phyloP scores from a whole-genome alignment of 2,113 vertebrate species.

The Cebidichthys violaceus region DNA sequence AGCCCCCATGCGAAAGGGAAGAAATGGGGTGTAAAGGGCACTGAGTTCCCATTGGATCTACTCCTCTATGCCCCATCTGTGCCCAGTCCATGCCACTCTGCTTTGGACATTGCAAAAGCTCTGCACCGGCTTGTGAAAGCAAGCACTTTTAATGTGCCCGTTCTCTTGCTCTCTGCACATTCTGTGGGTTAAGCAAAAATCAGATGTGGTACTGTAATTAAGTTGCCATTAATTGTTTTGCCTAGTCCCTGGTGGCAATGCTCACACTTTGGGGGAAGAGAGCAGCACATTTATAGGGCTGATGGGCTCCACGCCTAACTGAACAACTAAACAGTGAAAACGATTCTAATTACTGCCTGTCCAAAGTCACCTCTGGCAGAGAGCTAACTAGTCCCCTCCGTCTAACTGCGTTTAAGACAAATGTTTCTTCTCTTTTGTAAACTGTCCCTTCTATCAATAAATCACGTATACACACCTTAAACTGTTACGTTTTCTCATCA shows the following conservation, averaged over 20 bases:
- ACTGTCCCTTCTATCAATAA: not conserved
- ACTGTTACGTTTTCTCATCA: not conserved
- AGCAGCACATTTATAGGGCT: slow-evolving; percentile 68
- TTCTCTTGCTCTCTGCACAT: slow-evolving; percentile 48
- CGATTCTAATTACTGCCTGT: slow-evolving; percentile 77
- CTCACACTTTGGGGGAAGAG: slow-evolving; percentile 61
- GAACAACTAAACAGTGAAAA: slow-evolving; percentile 76
- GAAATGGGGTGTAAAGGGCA: slow-evolving; percentile 80
- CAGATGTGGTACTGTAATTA: slow-evolving; percentile 73
- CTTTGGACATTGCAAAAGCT: slow-evolving; percentile 29
- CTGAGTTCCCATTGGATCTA: slow-evolving; percentile 79
- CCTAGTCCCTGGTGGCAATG: slow-evolving; percentile 59
- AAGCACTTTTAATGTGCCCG: slow-evolving; percentile 12
- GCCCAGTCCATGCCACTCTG: slow-evolving; percentile 69
- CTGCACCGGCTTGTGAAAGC: slow-evolving; percentile 25
- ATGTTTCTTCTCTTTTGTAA: slow-evolving; percentile 3
- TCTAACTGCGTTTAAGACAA: slow-evolving; percentile 17
- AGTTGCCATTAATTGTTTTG: slow-evolving; percentile 77
- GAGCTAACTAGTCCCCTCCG: slow-evolving; percentile 43
- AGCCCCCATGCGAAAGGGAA: slow-evolving; percentile 75
- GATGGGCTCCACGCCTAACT: slow-evolving; percentile 72
- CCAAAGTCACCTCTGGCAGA: slow-evolving; percentile 69
- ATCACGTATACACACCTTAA: not conserved
- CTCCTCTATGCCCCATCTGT: slow-evolving; percentile 71
- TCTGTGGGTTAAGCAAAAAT: slow-evolving; percentile 65